Conservation (phyloP, 1,140 invertebrate genomes). For the Metaphire vulgaris region DNA sequence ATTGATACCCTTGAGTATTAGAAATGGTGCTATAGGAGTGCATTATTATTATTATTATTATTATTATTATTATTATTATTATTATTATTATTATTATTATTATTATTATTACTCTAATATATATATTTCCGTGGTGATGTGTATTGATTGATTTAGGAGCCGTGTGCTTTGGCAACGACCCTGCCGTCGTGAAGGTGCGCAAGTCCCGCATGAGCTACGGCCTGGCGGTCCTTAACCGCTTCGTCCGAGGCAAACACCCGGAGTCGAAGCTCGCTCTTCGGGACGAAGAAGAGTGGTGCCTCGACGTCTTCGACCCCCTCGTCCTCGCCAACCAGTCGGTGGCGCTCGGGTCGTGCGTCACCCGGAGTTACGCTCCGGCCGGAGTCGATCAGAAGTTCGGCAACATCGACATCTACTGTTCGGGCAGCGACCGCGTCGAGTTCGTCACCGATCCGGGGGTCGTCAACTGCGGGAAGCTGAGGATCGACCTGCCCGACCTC, state of each 20-base stretch:
- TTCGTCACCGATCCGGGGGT: constrained; percentile 59
- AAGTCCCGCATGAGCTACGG: constrained; percentile 59
- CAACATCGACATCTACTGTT: constrained; percentile 58
- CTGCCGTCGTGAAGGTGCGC: constrained; percentile 55
- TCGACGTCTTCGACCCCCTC: constrained; percentile 59
- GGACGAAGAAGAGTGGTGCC: constrained; percentile 58
- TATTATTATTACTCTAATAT: not conserved
- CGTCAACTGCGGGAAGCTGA: constrained; percentile 55
- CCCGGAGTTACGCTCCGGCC: constrained; percentile 59
- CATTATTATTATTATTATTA: too few relatives aligned
- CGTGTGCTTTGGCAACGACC: constrained; percentile 58
- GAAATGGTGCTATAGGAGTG: too few relatives aligned
- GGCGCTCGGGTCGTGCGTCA: constrained; percentile 54
- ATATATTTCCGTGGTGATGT: not conserved
- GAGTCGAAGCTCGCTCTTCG: constrained; percentile 53
- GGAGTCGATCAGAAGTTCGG: constrained; percentile 52
- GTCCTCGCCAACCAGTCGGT: constrained; percentile 55
- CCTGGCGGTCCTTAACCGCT: constrained; percentile 59
- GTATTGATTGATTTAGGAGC: too few relatives aligned
- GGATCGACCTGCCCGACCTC: constrained; percentile 50
- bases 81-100: not conserved
- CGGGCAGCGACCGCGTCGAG: constrained; percentile 48
- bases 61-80: not conserved
- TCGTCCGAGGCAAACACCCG: constrained; percentile 54
- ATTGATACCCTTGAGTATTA: too few relatives aligned